phyloP scores from a whole-genome alignment of 2,888 invertebrate species.

The Dermolepida albohirtum region DNA sequence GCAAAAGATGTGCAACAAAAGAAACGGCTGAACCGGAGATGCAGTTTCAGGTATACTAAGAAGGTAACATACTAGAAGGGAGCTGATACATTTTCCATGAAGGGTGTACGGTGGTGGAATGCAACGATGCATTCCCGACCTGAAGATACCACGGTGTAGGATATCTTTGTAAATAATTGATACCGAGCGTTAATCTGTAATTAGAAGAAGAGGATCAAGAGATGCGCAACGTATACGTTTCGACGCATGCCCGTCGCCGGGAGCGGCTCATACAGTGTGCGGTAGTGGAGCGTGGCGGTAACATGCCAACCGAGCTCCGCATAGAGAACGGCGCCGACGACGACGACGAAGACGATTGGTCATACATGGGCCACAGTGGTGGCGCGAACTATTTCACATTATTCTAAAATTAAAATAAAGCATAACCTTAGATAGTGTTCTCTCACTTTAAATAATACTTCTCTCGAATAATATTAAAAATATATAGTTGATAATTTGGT shows the following conservation, averaged over 20 bases:
- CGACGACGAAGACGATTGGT: conserved; percentile 58
- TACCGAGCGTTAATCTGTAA: conserved; percentile 54
- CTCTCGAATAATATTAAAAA: conserved; percentile 21
- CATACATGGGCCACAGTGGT: conserved; percentile 54
- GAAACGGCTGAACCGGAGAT: background rate
- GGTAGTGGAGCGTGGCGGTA: conserved; percentile 64
- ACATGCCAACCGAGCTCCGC: conserved; percentile 63
- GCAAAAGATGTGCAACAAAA: background rate
- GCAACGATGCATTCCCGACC: conserved; percentile 21
- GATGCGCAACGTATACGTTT: conserved; percentile 40
- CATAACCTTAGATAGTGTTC: conserved; percentile 31
- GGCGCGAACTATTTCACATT: conserved; percentile 41
- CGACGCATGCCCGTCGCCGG: conserved; percentile 63
- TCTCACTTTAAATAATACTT: conserved; percentile 23
- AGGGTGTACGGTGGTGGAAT: conserved; percentile 7
- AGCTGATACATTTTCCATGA: conserved; percentile 13
- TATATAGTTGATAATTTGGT: conserved; percentile 53
- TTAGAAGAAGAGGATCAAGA: conserved; percentile 50
- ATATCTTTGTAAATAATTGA: conserved; percentile 50
- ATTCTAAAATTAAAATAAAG: conserved; percentile 45
- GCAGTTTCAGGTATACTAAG: background rate
- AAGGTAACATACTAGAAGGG: background rate
- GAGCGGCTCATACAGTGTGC: conserved; percentile 63
- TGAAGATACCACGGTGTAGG: conserved; percentile 38
- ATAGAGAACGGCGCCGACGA: conserved; percentile 59